Evolutionary conservation across 2,113 vertebrate species (phyloP), one percentile per base, ranked within the genome.

Genomic region (Apteryx mantelli): DNA sequence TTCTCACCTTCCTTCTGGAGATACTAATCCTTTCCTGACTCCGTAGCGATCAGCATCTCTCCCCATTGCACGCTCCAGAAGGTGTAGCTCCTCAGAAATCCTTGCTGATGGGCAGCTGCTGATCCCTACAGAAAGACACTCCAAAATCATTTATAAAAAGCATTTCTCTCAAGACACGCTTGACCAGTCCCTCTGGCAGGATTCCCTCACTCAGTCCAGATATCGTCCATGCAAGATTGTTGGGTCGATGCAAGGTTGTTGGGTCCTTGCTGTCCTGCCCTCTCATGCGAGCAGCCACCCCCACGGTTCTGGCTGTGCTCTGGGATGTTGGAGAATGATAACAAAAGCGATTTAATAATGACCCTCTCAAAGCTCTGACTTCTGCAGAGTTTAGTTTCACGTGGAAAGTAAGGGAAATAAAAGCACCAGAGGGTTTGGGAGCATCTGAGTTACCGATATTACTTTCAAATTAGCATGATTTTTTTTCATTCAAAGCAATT

Each of bases 361-460:
- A 1, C 5, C 8, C 12, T 42, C 36, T 53, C 34, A 20, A 60
- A 8, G 6, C 42, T 77, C 40, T 46, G 38, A 26, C 18, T 32
- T 26, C 40, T 22, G 30, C 36, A 42, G 16, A 32, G 42, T 44
- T 42, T 44, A 34, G 52, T 18, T 64, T 30, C 65, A 68, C 61
- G 65, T 5, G 9, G 44, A 20, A 71, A 63, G 5, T 2, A 36
- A 53, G 36, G 65, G 74, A 58, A 25, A 74, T 7, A 32, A 86
- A 80, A 80, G 36, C 30, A 28, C 5, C 2, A 0, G 40, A 4
- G 30, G 32, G 12, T n/a, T 60, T 73, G 61, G 52, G 53, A 73
- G 52, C 46, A 34, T 32, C 11, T 34, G 34, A 44, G 30, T 16
- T 55, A 42, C 7, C 0, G 0, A 4, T 1, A 8, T 15, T 76